phyloP scores from a whole-genome alignment of 2,888 invertebrate genomes.

The Ganaspis brasiliensis region DNA sequence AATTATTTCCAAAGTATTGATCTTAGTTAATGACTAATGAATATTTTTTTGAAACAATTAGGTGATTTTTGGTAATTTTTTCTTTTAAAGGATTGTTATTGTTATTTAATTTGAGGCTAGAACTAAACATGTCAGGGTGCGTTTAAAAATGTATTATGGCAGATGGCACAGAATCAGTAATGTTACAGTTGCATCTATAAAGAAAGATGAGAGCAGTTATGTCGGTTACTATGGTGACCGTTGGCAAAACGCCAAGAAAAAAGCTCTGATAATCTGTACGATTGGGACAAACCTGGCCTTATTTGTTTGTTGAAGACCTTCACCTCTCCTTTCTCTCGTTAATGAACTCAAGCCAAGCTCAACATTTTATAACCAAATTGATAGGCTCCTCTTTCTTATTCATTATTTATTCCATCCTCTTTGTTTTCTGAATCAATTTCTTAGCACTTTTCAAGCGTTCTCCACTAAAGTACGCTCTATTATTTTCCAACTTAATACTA shows the following conservation, averaged over 20 bases:
- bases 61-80: no score
- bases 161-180: conserved; percentile 64
- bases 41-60: no score
- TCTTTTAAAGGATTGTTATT: no score
- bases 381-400: background rate
- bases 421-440: background rate
- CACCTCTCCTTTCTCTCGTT: conserved; percentile 59
- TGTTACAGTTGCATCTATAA: conserved; percentile 63
- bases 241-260: conserved; percentile 75
- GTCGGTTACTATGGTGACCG: conserved; percentile 74
- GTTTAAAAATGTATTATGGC: conserved; percentile 39
- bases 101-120: no score
- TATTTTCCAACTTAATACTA: conserved; percentile 2
- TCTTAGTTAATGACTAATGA: no score
- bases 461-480: background rate
- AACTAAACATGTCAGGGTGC: no score
- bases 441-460: background rate
- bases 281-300: conserved; percentile 72
- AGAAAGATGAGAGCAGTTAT: conserved; percentile 68
- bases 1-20: no score
- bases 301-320: conserved; percentile 72
- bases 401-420: background rate
- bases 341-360: conserved; percentile 12
- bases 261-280: conserved; percentile 74
- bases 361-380: conserved; percentile 7